A percentile compares a stretch with the other conserved stretches of the same genome.
Conservation (phyloP, 1,140 invertebrate species). For the Holcopasites calliopsidis region DNA sequence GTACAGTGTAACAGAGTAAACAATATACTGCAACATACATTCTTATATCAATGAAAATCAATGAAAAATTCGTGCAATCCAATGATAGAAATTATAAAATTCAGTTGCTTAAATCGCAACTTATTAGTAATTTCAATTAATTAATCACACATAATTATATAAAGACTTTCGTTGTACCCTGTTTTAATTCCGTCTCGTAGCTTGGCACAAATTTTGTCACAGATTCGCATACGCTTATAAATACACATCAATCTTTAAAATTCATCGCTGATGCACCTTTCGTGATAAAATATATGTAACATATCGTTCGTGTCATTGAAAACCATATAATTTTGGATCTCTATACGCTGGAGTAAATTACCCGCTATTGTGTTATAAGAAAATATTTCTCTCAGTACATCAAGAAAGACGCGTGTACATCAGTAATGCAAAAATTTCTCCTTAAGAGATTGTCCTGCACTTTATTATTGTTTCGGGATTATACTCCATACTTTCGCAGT, state of each 20-base stretch:
- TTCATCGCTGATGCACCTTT: slow-evolving; percentile 48
- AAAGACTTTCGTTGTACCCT: slow-evolving; percentile 33
- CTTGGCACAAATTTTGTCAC: slow-evolving; percentile 43
- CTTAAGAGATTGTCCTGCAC: slow-evolving; percentile 54
- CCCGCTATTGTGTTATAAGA: slow-evolving; percentile 35
- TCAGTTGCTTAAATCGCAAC: not conserved
- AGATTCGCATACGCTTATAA: slow-evolving; percentile 25
- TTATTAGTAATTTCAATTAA: not conserved
- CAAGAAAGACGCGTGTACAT: slow-evolving; percentile 32
- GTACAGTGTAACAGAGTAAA: not conserved
- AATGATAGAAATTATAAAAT: not conserved
- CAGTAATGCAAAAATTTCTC: slow-evolving; percentile 47
- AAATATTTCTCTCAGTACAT: slow-evolving; percentile 50
- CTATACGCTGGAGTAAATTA: slow-evolving; percentile 38
- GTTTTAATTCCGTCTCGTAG: not conserved
- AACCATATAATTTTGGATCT: slow-evolving; percentile 32
- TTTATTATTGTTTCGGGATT: slow-evolving; percentile 38
- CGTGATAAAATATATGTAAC: slow-evolving; percentile 8
- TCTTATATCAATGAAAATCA: not conserved
- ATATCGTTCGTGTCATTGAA: too few species aligned
- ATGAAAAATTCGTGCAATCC: not conserved
- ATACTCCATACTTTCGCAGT: slow-evolving; percentile 52
- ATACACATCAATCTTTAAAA: slow-evolving; percentile 26
- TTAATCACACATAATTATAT: slow-evolving; percentile 4
- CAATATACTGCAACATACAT: too few species aligned